These are phyloP conservation scores for Penaeus indicus DNA, from an alignment of 1,140 invertebrate genomes.

Conservation along the genomic window DNA sequence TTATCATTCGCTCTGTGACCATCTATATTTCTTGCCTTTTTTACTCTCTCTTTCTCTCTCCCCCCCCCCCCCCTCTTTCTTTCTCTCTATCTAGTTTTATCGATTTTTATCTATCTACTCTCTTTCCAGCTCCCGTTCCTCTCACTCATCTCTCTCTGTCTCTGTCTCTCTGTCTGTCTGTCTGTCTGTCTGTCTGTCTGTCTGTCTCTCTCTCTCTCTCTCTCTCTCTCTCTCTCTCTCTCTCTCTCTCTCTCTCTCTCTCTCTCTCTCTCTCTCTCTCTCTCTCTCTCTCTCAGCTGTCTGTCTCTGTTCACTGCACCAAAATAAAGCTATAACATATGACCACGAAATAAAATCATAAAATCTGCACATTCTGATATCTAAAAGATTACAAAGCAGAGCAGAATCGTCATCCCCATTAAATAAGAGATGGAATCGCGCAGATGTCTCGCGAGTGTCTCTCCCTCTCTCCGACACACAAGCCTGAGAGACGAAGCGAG, in stretches of 20 bases:
- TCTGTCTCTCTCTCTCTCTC: not conserved
- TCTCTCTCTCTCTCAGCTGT: not conserved
- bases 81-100: not conserved
- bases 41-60: not conserved
- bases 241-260: constrained; percentile 2
- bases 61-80: not conserved
- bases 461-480: too few relatives aligned
- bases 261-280: not conserved
- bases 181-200: not conserved
- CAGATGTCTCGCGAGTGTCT: too few relatives aligned
- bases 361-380: too few relatives aligned
- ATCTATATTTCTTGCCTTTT: not conserved
- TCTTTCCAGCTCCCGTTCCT: too few relatives aligned
- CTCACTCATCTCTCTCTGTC: not conserved
- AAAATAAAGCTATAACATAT: too few relatives aligned
- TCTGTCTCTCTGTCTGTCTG: not conserved
- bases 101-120: too few relatives aligned
- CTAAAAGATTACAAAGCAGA: too few relatives aligned
- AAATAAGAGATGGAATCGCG: too few relatives aligned
- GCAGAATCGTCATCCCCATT: too few relatives aligned
- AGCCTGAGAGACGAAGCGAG: too few relatives aligned
- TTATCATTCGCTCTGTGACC: constrained; percentile 4
- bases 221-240: not conserved
- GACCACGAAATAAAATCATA: too few relatives aligned
- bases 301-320: not conserved